Percentiles rank a stretch among this genome's conserved stretches.
Evolutionary conservation across 2,797 vertebrate species (phyloP).

Genomic region (Megalops cyprinoides): DNA sequence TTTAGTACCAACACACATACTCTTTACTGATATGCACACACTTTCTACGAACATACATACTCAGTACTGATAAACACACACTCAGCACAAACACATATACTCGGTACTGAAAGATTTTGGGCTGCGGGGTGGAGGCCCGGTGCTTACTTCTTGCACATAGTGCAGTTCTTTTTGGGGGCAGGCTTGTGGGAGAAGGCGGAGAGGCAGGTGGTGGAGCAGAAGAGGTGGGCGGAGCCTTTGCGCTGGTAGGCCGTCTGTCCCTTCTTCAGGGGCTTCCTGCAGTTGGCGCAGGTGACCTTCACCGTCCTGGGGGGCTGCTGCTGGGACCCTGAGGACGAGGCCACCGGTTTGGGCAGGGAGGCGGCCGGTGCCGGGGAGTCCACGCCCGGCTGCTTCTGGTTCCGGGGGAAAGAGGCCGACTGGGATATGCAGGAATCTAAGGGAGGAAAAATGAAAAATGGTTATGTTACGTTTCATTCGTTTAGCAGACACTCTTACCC

Average conservation of each 20-base stretch:
- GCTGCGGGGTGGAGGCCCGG: too few relatives aligned
- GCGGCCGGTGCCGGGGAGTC: conserved; percentile 92
- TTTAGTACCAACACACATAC: background rate
- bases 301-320: conserved; percentile 89
- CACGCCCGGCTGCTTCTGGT: conserved; percentile 92
- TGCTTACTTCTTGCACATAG: conserved; percentile 98
- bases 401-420: conserved; percentile 94
- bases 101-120: too few relatives aligned
- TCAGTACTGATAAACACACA: background rate
- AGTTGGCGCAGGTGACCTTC: conserved; percentile 98
- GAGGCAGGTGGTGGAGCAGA: conserved; percentile 96
- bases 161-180: conserved; percentile 97
- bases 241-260: conserved; percentile 98
- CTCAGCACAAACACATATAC: background rate
- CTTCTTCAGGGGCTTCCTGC: conserved; percentile 98
- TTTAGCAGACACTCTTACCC: too few relatives aligned
- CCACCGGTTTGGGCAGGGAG: conserved; percentile 86
- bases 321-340: conserved; percentile 60
- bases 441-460: background rate
- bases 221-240: conserved; percentile 97
- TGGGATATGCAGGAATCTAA: conserved; percentile 98
- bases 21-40: background rate
- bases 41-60: too few relatives aligned
- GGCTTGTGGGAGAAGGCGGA: conserved; percentile 98
- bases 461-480: too few relatives aligned